phyloP scores from a whole-genome alignment of 2,113 vertebrate species.

The Gopherus flavomarginatus region DNA sequence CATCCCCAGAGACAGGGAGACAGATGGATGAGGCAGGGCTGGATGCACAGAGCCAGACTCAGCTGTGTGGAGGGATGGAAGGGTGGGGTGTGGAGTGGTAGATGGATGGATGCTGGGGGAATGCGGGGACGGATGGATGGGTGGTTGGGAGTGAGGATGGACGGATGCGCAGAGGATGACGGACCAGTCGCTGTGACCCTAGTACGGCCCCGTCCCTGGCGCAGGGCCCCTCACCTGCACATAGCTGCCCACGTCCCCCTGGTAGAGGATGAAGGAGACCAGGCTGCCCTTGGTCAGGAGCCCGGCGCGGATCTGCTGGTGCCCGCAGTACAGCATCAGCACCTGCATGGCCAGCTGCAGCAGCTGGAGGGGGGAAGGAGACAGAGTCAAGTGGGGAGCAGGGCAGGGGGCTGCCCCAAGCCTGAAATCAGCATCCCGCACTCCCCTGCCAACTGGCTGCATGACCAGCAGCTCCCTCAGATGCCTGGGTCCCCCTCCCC shows the following conservation, averaged over 20 bases:
- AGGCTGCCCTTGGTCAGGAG: conserved; percentile 80
- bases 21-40: no score
- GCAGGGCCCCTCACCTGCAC: conserved; percentile 75
- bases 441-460: background rate
- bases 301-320: conserved; percentile 76
- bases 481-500: background rate
- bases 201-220: no score
- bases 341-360: conserved; percentile 75
- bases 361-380: conserved; percentile 55
- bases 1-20: no score
- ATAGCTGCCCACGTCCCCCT: conserved; percentile 73
- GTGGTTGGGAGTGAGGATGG: no score
- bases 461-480: no score
- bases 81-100: background rate
- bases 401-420: accelerated
- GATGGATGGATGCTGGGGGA: background rate
- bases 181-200: no score
- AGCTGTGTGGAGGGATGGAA: background rate
- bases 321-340: conserved; percentile 80
- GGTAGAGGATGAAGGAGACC: conserved; percentile 89
- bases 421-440: background rate
- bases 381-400: background rate
- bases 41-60: no score
- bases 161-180: background rate
- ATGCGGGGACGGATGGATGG: background rate